These are phyloP conservation scores for Choristoneura rosaceana DNA, from an alignment of 2,888 invertebrate genomes.

Conservation along the genomic window DNA sequence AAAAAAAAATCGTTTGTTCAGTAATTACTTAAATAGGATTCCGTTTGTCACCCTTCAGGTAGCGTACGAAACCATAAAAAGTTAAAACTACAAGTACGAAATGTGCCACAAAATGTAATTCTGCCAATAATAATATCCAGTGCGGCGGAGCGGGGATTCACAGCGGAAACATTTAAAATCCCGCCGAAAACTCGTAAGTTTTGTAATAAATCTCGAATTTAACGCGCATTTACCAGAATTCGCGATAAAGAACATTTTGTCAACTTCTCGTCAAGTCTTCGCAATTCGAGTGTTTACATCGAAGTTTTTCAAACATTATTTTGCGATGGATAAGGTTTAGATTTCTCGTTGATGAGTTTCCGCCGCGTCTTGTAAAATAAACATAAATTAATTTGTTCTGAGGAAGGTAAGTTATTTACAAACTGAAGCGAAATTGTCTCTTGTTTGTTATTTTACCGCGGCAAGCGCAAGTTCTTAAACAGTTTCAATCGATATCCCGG, in stretches of 20 bases:
- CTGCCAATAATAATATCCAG: background rate
- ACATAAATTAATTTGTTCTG: slow-evolving; percentile 21
- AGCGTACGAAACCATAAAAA: no score
- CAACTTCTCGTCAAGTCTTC: slow-evolving; percentile 41
- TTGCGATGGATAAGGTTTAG: slow-evolving; percentile 26
- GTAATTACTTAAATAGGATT: no score
- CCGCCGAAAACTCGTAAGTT: slow-evolving; percentile 39
- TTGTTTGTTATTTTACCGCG: background rate
- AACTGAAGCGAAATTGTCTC: slow-evolving; percentile 3
- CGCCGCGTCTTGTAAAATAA: slow-evolving; percentile 20
- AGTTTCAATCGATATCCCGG: slow-evolving; percentile 1
- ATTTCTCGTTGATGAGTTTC: slow-evolving; percentile 34
- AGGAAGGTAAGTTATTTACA: slow-evolving; percentile 6
- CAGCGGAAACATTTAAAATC: slow-evolving; percentile 29
- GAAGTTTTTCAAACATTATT: slow-evolving; percentile 29
- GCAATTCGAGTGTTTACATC: slow-evolving; percentile 37
- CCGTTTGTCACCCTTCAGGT: no score
- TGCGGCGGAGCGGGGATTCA: background rate
- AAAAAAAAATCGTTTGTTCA: no score
- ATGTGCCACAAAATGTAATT: slow-evolving; percentile 14
- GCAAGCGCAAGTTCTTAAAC: background rate
- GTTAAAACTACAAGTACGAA: background rate
- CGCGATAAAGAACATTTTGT: slow-evolving; percentile 37
- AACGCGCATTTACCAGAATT: slow-evolving; percentile 39
- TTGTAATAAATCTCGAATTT: slow-evolving; percentile 43